Evolutionary conservation across 1,140 invertebrate species (phyloP).

Genomic region (Drosophila equinoxialis): DNA sequence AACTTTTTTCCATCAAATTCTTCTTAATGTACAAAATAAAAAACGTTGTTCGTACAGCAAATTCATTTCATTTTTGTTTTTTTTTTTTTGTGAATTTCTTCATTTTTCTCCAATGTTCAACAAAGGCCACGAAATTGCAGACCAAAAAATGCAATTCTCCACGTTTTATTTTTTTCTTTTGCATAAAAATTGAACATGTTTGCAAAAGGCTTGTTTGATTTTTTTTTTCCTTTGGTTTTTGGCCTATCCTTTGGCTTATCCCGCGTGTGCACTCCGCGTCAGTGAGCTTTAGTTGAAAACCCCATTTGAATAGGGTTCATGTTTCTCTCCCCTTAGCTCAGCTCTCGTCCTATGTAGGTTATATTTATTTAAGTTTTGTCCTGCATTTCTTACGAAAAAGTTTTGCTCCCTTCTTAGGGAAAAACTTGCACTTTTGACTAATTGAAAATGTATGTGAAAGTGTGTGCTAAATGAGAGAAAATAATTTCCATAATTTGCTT

Average conservation of each 20-base stretch:
- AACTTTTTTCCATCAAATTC: conserved; percentile 17
- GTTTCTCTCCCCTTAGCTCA: not conserved
- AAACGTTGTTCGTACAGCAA: conserved; percentile 16
- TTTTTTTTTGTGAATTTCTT: conserved; percentile 27
- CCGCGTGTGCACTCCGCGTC: conserved; percentile 56
- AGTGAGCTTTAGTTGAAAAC: conserved; percentile 72
- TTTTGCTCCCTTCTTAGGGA: conserved; percentile 30
- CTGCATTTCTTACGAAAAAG: conserved; percentile 34
- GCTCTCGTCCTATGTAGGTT: conserved; percentile 13
- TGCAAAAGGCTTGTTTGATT: conserved; percentile 46
- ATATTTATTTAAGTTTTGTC: conserved; percentile 49
- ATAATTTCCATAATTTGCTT: conserved; percentile 72
- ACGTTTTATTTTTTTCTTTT: conserved; percentile 53
- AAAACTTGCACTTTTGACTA: conserved; percentile 66
- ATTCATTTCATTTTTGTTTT: conserved; percentile 69
- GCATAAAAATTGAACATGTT: conserved; percentile 72
- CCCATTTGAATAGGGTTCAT: not conserved
- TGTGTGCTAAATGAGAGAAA: conserved; percentile 49
- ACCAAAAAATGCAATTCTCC: conserved; percentile 27
- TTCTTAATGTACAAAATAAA: conserved; percentile 4
- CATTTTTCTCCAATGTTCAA: conserved; percentile 24
- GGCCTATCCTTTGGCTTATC: conserved; percentile 74
- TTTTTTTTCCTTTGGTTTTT: conserved; percentile 18
- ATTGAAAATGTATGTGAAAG: conserved; percentile 62
- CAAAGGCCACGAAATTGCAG: conserved; percentile 70